phyloP scores from a whole-genome alignment of 2,888 invertebrate genomes.

The Drosophila koepferae region DNA sequence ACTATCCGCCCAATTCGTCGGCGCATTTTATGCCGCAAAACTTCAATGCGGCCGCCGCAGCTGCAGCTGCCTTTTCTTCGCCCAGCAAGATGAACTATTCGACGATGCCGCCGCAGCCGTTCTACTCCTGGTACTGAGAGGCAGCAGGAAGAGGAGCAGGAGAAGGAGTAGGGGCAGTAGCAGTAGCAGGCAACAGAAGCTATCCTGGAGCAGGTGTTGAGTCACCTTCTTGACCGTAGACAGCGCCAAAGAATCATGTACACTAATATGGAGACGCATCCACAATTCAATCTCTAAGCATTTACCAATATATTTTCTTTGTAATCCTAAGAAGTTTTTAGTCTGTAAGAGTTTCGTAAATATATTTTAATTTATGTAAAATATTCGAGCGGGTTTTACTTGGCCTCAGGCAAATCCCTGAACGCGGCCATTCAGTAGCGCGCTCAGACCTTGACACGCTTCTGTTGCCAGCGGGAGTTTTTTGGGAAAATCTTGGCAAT shows the following conservation, averaged over 20 bases:
- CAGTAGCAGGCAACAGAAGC: not conserved
- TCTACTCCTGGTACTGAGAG: constrained; percentile 74
- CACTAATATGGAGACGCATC: constrained; percentile 21
- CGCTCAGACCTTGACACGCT: constrained; percentile 83
- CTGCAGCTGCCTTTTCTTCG: constrained; percentile 76
- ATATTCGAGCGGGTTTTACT: constrained; percentile 13
- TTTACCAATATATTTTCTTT: constrained; percentile 9
- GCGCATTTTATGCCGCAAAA: constrained; percentile 84
- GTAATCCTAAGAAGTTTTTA: constrained; percentile 21
- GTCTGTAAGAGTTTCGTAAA: constrained; percentile 20
- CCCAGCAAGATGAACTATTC: constrained; percentile 82
- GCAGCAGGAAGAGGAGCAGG: not conserved
- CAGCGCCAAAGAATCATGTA: constrained; percentile 67
- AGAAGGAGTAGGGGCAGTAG: not conserved
- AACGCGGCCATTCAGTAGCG: constrained; percentile 63
- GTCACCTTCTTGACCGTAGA: constrained; percentile 30
- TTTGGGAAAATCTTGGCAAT: constrained; percentile 49
- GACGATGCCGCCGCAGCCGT: constrained; percentile 80
- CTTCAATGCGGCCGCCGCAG: constrained; percentile 75
- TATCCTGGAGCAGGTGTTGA: not conserved
- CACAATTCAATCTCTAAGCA: constrained; percentile 13
- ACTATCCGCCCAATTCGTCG: constrained; percentile 63
- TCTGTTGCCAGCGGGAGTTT: constrained; percentile 72
- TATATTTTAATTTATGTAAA: constrained; percentile 47
- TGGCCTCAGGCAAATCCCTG: constrained; percentile 3